Evolutionary conservation across 2,113 vertebrate genomes (phyloP).

Genomic region (Climacteris rufus): DNA sequence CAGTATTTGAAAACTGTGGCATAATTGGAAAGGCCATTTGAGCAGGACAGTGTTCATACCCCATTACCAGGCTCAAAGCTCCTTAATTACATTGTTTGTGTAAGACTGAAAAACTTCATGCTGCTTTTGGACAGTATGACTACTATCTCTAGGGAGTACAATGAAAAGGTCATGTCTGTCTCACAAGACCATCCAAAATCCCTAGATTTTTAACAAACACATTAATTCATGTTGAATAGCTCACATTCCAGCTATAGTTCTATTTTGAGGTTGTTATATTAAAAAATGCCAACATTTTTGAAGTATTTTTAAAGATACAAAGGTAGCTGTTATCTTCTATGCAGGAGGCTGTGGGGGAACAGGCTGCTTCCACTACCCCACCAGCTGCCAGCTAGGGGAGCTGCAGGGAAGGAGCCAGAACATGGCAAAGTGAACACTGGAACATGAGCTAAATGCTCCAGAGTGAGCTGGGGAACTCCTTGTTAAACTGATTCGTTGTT

Average conservation of each 20-base stretch:
- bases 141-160: not conserved
- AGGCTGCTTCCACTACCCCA: not conserved
- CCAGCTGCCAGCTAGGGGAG: not conserved
- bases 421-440: not conserved
- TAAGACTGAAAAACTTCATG: not conserved
- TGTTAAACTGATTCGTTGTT: not conserved
- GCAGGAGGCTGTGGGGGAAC: not conserved
- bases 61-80: not conserved
- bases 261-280: conserved; percentile 6
- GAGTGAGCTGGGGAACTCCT: not conserved
- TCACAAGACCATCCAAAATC: not conserved
- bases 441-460: not conserved
- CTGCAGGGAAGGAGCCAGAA: not conserved
- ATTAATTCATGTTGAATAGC: conserved; percentile 14
- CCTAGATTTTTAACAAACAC: conserved; percentile 2
- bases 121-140: not conserved
- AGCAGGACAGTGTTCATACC: not conserved
- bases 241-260: not conserved
- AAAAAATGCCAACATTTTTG: not conserved
- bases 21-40: not conserved
- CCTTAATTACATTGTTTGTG: not conserved
- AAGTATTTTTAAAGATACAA: not conserved
- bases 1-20: not conserved
- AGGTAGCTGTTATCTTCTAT: not conserved
- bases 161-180: conserved; percentile 18